Conservation (phyloP, 2,888 invertebrate species). For the Polydesmus complanatus region DNA sequence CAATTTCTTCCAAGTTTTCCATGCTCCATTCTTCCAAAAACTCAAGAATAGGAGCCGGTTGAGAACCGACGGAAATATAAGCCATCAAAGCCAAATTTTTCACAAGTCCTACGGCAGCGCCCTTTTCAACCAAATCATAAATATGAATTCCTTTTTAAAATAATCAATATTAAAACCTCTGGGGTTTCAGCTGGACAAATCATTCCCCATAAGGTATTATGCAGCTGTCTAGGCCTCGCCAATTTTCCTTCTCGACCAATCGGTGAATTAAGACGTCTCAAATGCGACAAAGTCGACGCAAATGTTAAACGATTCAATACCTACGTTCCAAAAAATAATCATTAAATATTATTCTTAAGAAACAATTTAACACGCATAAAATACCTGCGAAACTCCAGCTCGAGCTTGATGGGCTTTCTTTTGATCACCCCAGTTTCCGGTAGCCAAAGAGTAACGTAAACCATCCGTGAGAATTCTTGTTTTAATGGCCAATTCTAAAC, state of each 20-base stretch:
- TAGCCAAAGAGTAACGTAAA: constrained; percentile 90
- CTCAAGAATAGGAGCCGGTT: constrained; percentile 97
- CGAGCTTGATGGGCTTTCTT: constrained; percentile 98
- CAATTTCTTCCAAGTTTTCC: constrained; percentile 99
- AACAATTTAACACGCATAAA: background rate
- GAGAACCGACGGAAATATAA: constrained; percentile 98
- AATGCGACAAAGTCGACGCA: constrained; percentile 95
- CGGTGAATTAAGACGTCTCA: constrained; percentile 94
- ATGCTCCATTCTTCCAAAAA: constrained; percentile 99
- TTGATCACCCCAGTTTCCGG: constrained; percentile 99
- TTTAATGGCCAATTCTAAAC: constrained; percentile 88
- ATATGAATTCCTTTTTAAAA: background rate
- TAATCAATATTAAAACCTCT: constrained; percentile 55
- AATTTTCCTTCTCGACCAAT: constrained; percentile 98
- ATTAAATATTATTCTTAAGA: background rate
- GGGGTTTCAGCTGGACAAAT: constrained; percentile 99
- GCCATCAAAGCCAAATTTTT: constrained; percentile 99
- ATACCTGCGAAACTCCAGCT: constrained; percentile 81
- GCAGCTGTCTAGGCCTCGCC: constrained; percentile 95
- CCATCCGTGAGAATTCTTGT: constrained; percentile 98
- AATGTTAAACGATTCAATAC: constrained; percentile 97
- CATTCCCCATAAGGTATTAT: constrained; percentile 99
- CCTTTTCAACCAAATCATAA: constrained; percentile 24
- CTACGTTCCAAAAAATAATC: constrained; percentile 25
- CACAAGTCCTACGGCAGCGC: constrained; percentile 61